Percentiles rank a stretch among this genome's conserved stretches.
Evolutionary conservation across 2,888 invertebrate species (phyloP).

Genomic region (Molanna angustata): DNA sequence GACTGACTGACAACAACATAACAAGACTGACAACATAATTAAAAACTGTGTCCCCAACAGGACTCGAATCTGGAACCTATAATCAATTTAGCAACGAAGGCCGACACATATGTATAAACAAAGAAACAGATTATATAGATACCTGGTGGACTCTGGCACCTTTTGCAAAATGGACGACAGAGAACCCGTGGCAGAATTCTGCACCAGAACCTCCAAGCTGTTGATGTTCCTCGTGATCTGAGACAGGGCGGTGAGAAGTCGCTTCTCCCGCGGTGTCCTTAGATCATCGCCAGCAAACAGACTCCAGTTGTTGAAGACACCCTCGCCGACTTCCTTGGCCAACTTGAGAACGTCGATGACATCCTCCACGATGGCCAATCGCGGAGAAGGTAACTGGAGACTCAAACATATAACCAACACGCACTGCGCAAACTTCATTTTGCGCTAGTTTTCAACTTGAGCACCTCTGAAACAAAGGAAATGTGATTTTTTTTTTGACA

Average conservation of each 20-base stretch:
- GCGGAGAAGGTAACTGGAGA: constrained; percentile 36
- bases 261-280: constrained; percentile 58
- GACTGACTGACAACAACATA: too few relatives aligned
- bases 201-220: constrained; percentile 34
- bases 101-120: too few relatives aligned
- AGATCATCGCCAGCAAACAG: constrained; percentile 56
- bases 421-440: neutral
- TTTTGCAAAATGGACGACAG: constrained; percentile 37
- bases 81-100: too few relatives aligned
- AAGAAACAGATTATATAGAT: too few relatives aligned
- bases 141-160: constrained; percentile 35
- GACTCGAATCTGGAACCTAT: too few relatives aligned
- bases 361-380: constrained; percentile 54
- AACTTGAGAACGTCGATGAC: constrained; percentile 59
- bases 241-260: constrained; percentile 60
- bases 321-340: constrained; percentile 59
- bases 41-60: too few relatives aligned
- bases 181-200: constrained; percentile 33
- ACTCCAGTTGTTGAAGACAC: constrained; percentile 63
- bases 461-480: too few relatives aligned
- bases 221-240: constrained; percentile 36
- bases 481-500: too few relatives aligned
- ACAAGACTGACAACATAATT: too few relatives aligned
- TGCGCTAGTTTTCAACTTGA: too few relatives aligned
- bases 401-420: neutral